Conservation (phyloP, 2,888 invertebrate genomes). For the Caenorhabditis parvicauda region DNA sequence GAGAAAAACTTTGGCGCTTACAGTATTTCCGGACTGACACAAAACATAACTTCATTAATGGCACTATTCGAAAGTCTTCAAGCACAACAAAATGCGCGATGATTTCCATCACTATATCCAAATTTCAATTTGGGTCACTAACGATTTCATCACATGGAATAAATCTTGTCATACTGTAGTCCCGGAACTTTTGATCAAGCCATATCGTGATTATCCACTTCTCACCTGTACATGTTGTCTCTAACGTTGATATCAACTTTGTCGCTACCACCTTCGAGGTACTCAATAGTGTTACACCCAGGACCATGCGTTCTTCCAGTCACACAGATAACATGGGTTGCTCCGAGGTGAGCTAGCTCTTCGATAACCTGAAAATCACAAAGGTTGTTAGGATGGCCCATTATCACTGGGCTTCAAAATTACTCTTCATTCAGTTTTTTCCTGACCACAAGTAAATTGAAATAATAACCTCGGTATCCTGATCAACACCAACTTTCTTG, state of each 20-base stretch:
- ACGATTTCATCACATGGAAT: too few relatives aligned
- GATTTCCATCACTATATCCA: too few relatives aligned
- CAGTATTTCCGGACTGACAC: too few relatives aligned
- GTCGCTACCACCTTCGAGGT: conserved; percentile 59
- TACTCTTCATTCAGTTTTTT: too few relatives aligned
- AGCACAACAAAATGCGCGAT: too few relatives aligned
- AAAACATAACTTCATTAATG: too few relatives aligned
- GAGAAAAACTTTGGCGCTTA: too few relatives aligned
- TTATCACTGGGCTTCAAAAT: neutral
- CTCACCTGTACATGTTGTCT: conserved; percentile 56
- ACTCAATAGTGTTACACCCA: conserved; percentile 56
- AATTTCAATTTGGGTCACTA: too few relatives aligned
- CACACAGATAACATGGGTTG: conserved; percentile 61
- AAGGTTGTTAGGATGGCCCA: neutral
- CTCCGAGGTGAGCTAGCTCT: conserved; percentile 47
- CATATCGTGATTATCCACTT: too few relatives aligned
- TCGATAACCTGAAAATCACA: conserved; percentile 41
- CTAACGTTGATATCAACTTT: conserved; percentile 54
- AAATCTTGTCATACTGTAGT: too few relatives aligned
- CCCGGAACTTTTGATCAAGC: too few relatives aligned
- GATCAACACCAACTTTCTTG: conserved; percentile 44
- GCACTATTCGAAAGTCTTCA: too few relatives aligned
- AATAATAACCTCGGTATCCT: conserved; percentile 45
- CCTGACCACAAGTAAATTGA: neutral
- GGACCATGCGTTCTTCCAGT: conserved; percentile 53